Conservation (phyloP, 2,797 vertebrate species). For the Catharus ustulatus region DNA sequence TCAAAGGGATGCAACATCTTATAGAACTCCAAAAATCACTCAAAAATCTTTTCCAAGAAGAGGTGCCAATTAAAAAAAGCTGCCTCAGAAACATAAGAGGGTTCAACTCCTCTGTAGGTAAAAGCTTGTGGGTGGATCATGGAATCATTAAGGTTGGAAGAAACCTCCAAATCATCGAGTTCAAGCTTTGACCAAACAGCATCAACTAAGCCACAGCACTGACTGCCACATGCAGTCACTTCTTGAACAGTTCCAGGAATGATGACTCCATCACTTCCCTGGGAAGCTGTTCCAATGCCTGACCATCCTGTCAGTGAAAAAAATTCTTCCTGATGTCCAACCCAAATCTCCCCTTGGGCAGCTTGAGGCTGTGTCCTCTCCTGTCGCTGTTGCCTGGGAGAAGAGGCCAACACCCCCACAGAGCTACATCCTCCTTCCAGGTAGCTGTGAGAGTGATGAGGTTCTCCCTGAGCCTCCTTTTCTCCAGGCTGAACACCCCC, state of each 20-base stretch:
- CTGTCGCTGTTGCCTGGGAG: not conserved
- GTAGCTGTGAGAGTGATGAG: not conserved
- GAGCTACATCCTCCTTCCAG: not conserved
- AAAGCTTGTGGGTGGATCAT: not conserved
- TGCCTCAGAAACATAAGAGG: not conserved
- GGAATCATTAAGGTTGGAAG: not conserved
- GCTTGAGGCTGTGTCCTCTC: not conserved
- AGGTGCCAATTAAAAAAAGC: not conserved
- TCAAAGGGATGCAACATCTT: constrained; percentile 2
- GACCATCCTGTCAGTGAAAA: not conserved
- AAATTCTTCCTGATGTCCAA: not conserved
- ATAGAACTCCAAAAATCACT: not conserved
- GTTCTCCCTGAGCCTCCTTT: not conserved
- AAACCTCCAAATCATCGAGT: not conserved
- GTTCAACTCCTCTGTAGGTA: not conserved
- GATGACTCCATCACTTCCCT: not conserved
- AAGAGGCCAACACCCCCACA: accelerated
- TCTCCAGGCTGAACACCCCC: not conserved
- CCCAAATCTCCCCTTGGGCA: not conserved
- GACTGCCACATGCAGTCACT: accelerated
- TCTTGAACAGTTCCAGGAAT: not conserved
- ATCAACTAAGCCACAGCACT: not conserved
- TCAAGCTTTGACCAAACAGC: not conserved
- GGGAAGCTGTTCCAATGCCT: not conserved
- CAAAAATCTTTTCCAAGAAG: not conserved